phyloP scores from a whole-genome alignment of 1,140 invertebrate species.

The Colletes gigas region DNA sequence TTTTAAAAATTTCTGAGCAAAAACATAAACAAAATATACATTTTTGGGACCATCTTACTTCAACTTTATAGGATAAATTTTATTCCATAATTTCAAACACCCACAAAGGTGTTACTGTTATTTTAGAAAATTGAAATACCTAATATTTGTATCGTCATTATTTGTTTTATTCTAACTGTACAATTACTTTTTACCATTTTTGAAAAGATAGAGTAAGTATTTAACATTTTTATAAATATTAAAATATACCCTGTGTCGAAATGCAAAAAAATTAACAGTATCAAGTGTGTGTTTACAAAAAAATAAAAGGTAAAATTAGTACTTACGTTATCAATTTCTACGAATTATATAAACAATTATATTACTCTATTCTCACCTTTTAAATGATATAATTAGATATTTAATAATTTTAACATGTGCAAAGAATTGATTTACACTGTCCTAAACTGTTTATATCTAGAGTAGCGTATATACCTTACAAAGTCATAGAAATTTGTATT shows the following conservation, averaged over 20 bases:
- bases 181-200: too few relatives aligned
- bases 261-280: background rate
- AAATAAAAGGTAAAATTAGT: background rate
- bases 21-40: background rate
- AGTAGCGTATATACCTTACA: too few relatives aligned
- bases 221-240: too few relatives aligned
- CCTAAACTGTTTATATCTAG: too few relatives aligned
- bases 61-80: background rate
- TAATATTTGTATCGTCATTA: too few relatives aligned
- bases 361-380: background rate
- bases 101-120: background rate
- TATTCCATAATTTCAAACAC: constrained; percentile 1
- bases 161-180: too few relatives aligned
- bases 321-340: background rate
- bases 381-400: too few relatives aligned
- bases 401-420: too few relatives aligned
- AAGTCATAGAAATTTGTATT: too few relatives aligned
- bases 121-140: background rate
- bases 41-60: background rate
- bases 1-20: background rate
- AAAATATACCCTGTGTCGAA: background rate
- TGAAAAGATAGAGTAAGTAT: too few relatives aligned
- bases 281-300: background rate
- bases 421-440: too few relatives aligned
- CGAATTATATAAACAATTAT: background rate